Evolutionary conservation across 2,797 vertebrate species (phyloP), one percentile per base, ranked within the genome.

Genomic region (Astyanax mexicanus): DNA sequence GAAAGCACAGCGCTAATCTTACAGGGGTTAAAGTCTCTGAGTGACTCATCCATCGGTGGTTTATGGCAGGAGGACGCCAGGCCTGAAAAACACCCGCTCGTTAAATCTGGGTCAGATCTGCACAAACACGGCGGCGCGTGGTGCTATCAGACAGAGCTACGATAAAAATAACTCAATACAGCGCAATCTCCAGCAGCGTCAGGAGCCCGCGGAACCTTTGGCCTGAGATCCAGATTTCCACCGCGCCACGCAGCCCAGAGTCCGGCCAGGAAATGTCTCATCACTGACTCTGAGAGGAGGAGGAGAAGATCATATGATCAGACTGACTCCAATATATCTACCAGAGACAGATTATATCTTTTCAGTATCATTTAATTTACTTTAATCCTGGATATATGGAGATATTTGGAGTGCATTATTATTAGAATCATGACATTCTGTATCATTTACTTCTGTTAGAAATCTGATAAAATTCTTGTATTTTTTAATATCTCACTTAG

Each of bases 181-280:
- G 69, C 12, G 11, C 19, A 9, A 8, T 40, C 60, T 21, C 27
- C 12, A 27, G 35, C 58, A n/a, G 7, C 15, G 32, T 38, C 60
- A 62, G 11, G 19, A 68, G 47, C 52, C 25, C 62, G 77, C 32
- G 66, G 71, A 64, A 44, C 71, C 32, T 65, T 62, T 80, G 61
- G 61, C 45, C 12, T 32, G 67, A 74, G 58, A 44, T 58, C 11
- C 17, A 38, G 66, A 66, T 82, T 74, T 82, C 77, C 66, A 51
- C 13, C 0, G 12, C 19, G 69, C 27, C 40, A 49, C 75, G 74
- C 37, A 23, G 54, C 62, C 71, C 58, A 17, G 29, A 25, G n/a
- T 23, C 13, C 19, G 61, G 69, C 60, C 68, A 75, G 80, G 76
- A 78, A 72, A 78, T 68, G 58, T 29, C 51, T 52, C 25, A 25